Percentiles rank a stretch among this genome's conserved stretches.
Conservation (phyloP, 2,113 vertebrate genomes). For the Polyodon spathula region DNA sequence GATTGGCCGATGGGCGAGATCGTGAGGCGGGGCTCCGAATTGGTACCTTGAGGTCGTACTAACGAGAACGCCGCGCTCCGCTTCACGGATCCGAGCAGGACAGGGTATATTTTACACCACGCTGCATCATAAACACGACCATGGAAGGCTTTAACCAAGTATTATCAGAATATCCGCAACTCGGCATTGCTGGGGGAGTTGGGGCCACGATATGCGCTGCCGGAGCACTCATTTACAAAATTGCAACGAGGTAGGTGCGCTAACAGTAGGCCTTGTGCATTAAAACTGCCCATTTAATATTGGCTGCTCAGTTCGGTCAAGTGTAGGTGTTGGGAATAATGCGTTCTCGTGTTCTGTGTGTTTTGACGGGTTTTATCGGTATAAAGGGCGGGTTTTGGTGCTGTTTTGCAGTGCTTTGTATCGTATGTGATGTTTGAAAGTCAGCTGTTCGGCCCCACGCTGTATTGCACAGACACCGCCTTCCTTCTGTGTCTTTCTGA, state of each 20-base stretch:
- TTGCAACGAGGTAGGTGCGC: conserved; percentile 65
- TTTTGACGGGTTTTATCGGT: background rate
- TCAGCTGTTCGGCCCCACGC: background rate
- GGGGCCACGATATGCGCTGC: conserved; percentile 66
- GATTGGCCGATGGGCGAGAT: background rate
- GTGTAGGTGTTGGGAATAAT: background rate
- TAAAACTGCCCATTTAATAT: too few species aligned
- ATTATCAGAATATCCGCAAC: conserved; percentile 49
- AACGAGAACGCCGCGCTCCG: background rate
- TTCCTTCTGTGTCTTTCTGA: background rate
- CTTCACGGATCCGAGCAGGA: background rate
- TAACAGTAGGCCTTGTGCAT: background rate
- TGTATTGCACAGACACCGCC: background rate
- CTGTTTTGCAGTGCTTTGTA: background rate
- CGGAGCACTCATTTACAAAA: conserved; percentile 68
- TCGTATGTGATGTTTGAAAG: background rate
- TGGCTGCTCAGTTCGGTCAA: background rate
- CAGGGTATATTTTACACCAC: too few species aligned
- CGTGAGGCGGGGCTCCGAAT: background rate
- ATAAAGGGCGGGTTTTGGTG: background rate
- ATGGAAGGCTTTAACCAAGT: conserved; percentile 66
- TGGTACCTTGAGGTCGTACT: background rate
- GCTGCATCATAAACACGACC: background rate
- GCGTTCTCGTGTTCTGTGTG: background rate
- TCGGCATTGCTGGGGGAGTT: conserved; percentile 64